A percentile compares a stretch with the other conserved stretches of the same genome.
These are phyloP conservation scores for Drosophila imparisetae DNA, from an alignment of 2,888 invertebrate genomes.

Conservation along the genomic window DNA sequence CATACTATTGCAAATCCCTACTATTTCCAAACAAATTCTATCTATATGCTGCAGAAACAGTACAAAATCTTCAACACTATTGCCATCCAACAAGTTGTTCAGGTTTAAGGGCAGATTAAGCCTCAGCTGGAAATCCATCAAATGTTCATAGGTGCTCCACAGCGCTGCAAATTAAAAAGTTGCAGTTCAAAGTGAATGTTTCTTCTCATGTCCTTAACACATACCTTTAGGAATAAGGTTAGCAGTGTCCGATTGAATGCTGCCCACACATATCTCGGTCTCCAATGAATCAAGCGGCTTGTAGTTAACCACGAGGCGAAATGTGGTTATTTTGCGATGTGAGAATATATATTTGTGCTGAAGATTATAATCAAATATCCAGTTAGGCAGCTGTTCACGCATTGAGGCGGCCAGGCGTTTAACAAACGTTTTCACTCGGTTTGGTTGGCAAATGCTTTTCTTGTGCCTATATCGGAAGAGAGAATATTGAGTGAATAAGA, in stretches of 20 bases:
- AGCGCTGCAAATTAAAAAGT: slow-evolving; percentile 14
- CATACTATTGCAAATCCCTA: slow-evolving; percentile 43
- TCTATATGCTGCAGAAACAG: slow-evolving; percentile 63
- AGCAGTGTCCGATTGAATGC: slow-evolving; percentile 23
- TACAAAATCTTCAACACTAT: slow-evolving; percentile 38
- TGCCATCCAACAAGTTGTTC: slow-evolving; percentile 35
- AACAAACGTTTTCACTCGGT: slow-evolving; percentile 29
- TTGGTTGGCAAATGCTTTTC: not conserved
- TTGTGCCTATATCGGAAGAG: slow-evolving; percentile 4
- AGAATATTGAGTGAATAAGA: not conserved
- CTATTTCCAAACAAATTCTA: slow-evolving; percentile 44
- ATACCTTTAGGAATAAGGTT: slow-evolving; percentile 8
- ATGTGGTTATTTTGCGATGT: slow-evolving; percentile 43
- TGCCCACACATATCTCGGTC: slow-evolving; percentile 45
- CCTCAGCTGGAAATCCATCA: slow-evolving; percentile 71
- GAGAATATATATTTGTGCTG: slow-evolving; percentile 50
- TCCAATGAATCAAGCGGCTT: slow-evolving; percentile 53
- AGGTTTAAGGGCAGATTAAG: slow-evolving; percentile 68
- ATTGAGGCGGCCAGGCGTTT: slow-evolving; percentile 43
- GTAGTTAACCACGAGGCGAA: slow-evolving; percentile 56
- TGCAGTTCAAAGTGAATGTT: not conserved
- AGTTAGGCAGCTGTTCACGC: slow-evolving; percentile 48
- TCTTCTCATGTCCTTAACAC: not conserved
- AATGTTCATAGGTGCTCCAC: slow-evolving; percentile 61
- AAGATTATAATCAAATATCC: slow-evolving; percentile 73